These are phyloP conservation scores for Spilarctia lutea DNA, from an alignment of 2,888 invertebrate species.

Conservation along the genomic window DNA sequence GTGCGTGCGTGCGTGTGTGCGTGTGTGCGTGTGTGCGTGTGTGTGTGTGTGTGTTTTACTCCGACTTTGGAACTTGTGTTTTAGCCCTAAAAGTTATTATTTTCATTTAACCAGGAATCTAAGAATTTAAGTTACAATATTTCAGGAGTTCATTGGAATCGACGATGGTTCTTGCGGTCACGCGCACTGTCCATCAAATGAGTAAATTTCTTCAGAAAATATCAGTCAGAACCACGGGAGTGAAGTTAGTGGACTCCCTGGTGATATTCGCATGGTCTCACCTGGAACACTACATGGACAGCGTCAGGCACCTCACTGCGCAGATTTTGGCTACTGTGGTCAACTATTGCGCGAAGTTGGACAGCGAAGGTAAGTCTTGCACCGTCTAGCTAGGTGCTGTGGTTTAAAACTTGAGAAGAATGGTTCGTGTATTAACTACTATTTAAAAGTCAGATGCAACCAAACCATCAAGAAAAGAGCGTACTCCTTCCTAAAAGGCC, in stretches of 20 bases:
- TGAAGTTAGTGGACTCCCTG: conserved; percentile 51
- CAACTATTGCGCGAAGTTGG: conserved; percentile 59
- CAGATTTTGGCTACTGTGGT: conserved; percentile 73
- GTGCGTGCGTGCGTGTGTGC: no score
- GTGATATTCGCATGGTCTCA: conserved; percentile 84
- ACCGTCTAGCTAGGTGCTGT: not conserved
- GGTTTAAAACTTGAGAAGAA: not conserved
- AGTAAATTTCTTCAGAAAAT: conserved; percentile 56
- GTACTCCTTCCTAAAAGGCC: no score
- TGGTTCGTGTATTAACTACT: not conserved
- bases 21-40: no score
- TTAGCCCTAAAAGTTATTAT: no score
- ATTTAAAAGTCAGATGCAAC: no score
- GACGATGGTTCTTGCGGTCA: conserved; percentile 65
- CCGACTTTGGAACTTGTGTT: not conserved
- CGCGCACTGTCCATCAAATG: conserved; percentile 68
- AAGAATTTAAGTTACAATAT: not conserved
- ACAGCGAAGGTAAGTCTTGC: conserved; percentile 62
- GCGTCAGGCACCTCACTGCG: conserved; percentile 87
- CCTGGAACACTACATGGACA: conserved; percentile 89
- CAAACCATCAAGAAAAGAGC: no score
- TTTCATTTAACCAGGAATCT: no score
- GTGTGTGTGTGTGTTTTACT: no score
- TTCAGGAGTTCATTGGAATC: conserved; percentile 72
- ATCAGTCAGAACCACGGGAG: conserved; percentile 33